Evolutionary conservation across 2,888 invertebrate species (phyloP).

Genomic region (Exephanes ischioxanthus): DNA sequence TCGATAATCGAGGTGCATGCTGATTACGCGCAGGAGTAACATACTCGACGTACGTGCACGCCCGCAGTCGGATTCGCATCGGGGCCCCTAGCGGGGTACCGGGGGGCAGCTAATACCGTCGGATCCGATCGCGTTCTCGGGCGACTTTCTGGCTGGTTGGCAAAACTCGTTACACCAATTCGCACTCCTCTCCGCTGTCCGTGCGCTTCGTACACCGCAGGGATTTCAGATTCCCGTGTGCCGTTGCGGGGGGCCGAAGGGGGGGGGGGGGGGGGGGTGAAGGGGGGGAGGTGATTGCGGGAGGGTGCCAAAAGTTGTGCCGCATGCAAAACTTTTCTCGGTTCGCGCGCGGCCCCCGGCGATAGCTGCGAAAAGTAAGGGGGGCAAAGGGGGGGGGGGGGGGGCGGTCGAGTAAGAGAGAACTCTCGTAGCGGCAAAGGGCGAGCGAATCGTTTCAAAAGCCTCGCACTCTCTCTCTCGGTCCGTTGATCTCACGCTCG

Average conservation of each 20-base stretch:
- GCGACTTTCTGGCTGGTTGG: conserved; percentile 20
- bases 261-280: not conserved
- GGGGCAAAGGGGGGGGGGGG: not conserved
- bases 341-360: conserved; percentile 19
- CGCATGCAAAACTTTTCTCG: conserved; percentile 65
- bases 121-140: not conserved
- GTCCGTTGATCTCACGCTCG: not conserved
- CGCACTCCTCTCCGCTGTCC: conserved; percentile 27
- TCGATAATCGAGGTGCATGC: not conserved
- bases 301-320: conserved; percentile 64
- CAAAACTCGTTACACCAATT: conserved; percentile 62
- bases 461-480: not conserved
- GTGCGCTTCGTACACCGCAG: conserved; percentile 14
- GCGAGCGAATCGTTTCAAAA: conserved; percentile 19
- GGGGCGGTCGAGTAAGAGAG: conserved; percentile 21
- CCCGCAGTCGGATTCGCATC: not conserved
- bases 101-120: conserved; percentile 23
- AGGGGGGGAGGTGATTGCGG: conserved; percentile 49
- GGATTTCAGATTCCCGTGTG: conserved; percentile 25
- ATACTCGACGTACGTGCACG: not conserved
- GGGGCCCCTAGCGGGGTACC: not conserved
- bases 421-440: conserved; percentile 10
- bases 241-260: not conserved
- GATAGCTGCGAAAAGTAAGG: conserved; percentile 20
- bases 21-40: not conserved